Evolutionary conservation across 2,888 invertebrate species (phyloP).

Genomic region (Smittia aterrima): DNA sequence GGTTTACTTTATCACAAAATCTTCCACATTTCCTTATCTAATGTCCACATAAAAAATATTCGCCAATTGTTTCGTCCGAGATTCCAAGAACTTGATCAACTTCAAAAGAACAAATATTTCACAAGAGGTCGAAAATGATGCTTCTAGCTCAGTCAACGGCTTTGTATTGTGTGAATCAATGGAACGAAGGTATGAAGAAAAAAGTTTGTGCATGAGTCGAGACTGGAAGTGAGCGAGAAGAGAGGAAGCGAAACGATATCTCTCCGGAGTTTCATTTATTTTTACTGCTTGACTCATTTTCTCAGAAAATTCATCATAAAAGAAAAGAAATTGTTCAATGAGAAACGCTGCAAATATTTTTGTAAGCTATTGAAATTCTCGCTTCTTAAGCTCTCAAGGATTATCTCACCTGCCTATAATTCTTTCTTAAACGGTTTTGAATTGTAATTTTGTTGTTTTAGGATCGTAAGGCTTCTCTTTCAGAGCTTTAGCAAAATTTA

Average conservation of each 20-base stretch:
- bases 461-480: background rate
- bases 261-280: background rate
- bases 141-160: too few species aligned
- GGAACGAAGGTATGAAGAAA: too few species aligned
- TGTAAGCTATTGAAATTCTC: background rate
- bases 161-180: too few species aligned
- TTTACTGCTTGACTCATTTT: background rate
- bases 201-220: background rate
- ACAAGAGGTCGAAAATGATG: too few species aligned
- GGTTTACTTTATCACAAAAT: too few species aligned
- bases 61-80: too few species aligned
- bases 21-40: too few species aligned
- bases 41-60: too few species aligned
- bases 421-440: slow-evolving; percentile 28
- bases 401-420: slow-evolving; percentile 4
- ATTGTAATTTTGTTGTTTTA: slow-evolving; percentile 30
- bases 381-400: background rate
- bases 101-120: too few species aligned
- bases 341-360: background rate
- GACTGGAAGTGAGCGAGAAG: slow-evolving; percentile 8
- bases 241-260: background rate
- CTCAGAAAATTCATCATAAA: background rate
- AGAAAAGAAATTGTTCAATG: background rate
- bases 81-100: too few species aligned
- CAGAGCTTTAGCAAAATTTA: background rate